A percentile compares a stretch with the other conserved stretches of the same genome.
phyloP scores from a whole-genome alignment of 2,797 vertebrate species.

The Falco naumanni region DNA sequence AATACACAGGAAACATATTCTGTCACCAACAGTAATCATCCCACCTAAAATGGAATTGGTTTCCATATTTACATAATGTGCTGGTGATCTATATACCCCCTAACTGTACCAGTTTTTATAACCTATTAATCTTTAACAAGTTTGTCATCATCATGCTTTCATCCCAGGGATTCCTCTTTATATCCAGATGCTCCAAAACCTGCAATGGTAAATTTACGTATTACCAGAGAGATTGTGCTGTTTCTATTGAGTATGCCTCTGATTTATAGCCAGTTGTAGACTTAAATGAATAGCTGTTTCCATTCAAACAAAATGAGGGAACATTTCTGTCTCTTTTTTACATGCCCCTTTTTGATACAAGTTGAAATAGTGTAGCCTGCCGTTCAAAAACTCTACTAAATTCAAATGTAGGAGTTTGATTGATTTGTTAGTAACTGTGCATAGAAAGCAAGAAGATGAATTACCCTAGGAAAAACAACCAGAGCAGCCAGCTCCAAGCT shows the following conservation, averaged over 20 bases:
- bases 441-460: constrained; percentile 32
- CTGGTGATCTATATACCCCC: constrained; percentile 21
- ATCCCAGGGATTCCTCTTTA: not conserved
- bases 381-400: not conserved
- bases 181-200: not conserved
- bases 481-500: constrained; percentile 3
- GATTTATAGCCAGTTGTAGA: not conserved
- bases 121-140: constrained; percentile 20
- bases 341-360: not conserved
- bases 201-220: not conserved
- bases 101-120: constrained; percentile 38
- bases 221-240: not conserved
- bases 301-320: not conserved
- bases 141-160: constrained; percentile 9
- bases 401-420: not conserved
- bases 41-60: constrained; percentile 49
- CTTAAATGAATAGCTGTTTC: not conserved
- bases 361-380: not conserved
- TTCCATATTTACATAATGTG: constrained; percentile 50
- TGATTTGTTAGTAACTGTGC: constrained; percentile 28
- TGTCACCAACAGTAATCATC: constrained; percentile 16
- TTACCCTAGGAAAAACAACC: constrained; percentile 21
- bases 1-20: constrained; percentile 34
- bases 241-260: not conserved
- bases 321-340: not conserved